These are phyloP conservation scores for Urocyon cinereoargenteus DNA, from an alignment of 2,797 vertebrate species.

Conservation along the genomic window DNA sequence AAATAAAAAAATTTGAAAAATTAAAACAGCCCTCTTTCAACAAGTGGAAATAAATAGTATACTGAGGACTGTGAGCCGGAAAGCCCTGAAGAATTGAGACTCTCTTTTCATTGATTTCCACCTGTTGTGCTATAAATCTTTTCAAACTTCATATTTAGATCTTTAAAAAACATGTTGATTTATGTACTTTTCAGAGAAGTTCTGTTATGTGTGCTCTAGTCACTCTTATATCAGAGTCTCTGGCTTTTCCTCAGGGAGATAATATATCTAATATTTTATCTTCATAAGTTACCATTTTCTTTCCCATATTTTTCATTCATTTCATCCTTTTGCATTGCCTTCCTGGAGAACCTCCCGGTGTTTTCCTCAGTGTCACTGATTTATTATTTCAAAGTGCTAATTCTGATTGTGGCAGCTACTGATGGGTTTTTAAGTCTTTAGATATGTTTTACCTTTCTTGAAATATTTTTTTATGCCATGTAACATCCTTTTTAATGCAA, in stretches of 20 bases:
- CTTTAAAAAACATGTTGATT: neutral
- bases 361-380: neutral
- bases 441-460: neutral
- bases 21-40: neutral
- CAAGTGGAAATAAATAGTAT: neutral
- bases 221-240: neutral
- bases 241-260: neutral
- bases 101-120: neutral
- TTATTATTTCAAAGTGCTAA: constrained; percentile 21
- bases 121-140: neutral
- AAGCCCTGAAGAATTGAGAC: neutral
- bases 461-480: neutral
- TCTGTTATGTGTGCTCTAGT: neutral
- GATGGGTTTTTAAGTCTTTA: neutral
- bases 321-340: neutral
- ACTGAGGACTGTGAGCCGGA: neutral
- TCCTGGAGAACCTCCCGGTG: neutral
- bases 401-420: neutral
- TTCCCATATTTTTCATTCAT: constrained; percentile 12
- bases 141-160: neutral
- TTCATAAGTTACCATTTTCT: neutral
- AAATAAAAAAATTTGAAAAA: no score
- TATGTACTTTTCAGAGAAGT: neutral
- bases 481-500: neutral
- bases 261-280: neutral